Percentiles rank a stretch among this genome's conserved stretches.
Evolutionary conservation across 2,888 invertebrate genomes (phyloP).

Genomic region (Limenitis camilla): DNA sequence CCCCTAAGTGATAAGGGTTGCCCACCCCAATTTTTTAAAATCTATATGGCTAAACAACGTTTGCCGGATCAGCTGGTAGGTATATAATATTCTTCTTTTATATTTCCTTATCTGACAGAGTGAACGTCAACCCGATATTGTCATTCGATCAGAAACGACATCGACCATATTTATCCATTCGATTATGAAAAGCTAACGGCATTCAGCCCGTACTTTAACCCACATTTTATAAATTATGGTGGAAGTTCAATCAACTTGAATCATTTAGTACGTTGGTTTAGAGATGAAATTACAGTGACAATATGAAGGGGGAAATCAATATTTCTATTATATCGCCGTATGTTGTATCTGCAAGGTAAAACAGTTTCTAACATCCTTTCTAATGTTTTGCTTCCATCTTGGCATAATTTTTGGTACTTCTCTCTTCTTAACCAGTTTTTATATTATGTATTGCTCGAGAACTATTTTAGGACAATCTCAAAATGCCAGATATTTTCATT

Average conservation of each 20-base stretch:
- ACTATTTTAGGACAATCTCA: too few relatives aligned
- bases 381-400: background rate
- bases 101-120: too few relatives aligned
- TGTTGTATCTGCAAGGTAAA: conserved; percentile 45
- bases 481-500: too few relatives aligned
- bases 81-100: too few relatives aligned
- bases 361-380: background rate
- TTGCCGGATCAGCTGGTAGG: too few relatives aligned
- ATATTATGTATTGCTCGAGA: too few relatives aligned
- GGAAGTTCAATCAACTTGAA: conserved; percentile 10
- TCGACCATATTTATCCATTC: background rate
- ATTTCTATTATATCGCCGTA: conserved; percentile 44
- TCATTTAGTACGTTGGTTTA: conserved; percentile 12
- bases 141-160: too few relatives aligned
- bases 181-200: conserved; percentile 15
- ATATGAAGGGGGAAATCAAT: conserved; percentile 49
- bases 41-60: too few relatives aligned
- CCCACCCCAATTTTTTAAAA: too few relatives aligned
- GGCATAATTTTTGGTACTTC: background rate
- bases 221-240: conserved; percentile 20
- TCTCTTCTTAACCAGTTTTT: too few relatives aligned
- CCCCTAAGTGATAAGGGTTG: too few relatives aligned
- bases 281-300: conserved; percentile 38
- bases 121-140: too few relatives aligned
- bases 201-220: background rate